Conservation (phyloP, 2,888 invertebrate species). For the Muscina levida region DNA sequence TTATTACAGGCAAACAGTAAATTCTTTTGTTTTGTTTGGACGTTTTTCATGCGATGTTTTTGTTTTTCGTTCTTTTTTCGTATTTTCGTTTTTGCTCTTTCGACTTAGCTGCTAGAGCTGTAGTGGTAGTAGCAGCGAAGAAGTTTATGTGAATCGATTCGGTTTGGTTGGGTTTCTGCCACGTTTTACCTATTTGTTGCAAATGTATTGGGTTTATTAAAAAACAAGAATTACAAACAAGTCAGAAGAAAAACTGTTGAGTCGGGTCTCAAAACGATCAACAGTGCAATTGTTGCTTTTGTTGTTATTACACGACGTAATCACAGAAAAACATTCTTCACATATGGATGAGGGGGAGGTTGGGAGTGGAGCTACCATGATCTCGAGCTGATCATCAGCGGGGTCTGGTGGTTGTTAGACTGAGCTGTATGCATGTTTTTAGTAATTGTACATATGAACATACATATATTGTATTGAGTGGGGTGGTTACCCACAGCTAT, state of each 20-base stretch:
- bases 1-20: neutral
- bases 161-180: constrained; percentile 26
- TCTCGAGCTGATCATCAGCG: neutral
- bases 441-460: too few species aligned
- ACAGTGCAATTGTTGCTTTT: constrained; percentile 18
- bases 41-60: neutral
- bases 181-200: constrained; percentile 34
- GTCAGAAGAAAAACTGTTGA: constrained; percentile 18
- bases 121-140: too few species aligned
- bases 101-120: neutral
- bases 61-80: constrained; percentile 3
- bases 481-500: too few species aligned
- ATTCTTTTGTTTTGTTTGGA: neutral
- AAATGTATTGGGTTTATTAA: constrained; percentile 23
- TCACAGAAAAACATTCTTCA: neutral
- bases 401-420: too few species aligned
- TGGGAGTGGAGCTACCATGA: neutral
- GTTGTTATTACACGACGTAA: constrained; percentile 23
- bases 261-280: neutral
- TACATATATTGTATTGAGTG: too few species aligned
- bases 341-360: neutral
- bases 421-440: too few species aligned
- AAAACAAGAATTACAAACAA: constrained; percentile 28
- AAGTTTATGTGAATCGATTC: neutral
- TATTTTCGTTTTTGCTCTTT: constrained; percentile 13